A percentile compares a stretch with the other conserved stretches of the same genome.
Conservation (phyloP, 2,888 invertebrate species). For the Cataglyphis livida region DNA sequence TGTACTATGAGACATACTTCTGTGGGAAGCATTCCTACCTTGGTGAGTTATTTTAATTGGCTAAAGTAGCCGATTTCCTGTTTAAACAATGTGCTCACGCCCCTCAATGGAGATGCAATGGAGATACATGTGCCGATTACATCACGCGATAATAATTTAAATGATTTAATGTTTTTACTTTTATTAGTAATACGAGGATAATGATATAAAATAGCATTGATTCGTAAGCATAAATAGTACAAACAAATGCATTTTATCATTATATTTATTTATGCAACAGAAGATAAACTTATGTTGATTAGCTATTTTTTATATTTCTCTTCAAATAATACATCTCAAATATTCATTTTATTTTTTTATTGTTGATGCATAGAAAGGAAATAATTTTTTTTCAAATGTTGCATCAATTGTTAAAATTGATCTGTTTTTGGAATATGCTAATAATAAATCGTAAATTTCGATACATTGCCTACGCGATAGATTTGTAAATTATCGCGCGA, state of each 20-base stretch:
- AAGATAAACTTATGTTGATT: not conserved
- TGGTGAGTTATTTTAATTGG: constrained; percentile 68
- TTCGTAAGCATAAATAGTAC: not conserved
- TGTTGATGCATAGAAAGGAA: not conserved
- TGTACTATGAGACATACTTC: not conserved
- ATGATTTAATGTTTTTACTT: not conserved
- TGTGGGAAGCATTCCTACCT: not conserved
- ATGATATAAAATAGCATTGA: not conserved
- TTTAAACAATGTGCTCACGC: constrained; percentile 33
- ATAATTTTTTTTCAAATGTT: not conserved
- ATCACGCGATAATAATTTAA: constrained; percentile 14
- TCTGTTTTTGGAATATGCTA: not conserved
- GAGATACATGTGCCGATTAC: not conserved
- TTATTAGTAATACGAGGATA: not conserved
- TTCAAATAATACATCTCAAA: not conserved
- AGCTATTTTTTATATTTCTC: not conserved
- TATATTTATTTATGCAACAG: not conserved
- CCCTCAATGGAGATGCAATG: not conserved
- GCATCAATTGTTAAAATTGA: not conserved
- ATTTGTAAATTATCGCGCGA: constrained; percentile 1
- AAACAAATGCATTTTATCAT: not conserved
- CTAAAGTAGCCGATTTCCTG: constrained; percentile 62
- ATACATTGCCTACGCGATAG: not conserved
- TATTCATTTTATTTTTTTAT: not conserved
- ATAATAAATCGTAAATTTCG: not conserved